Conservation (phyloP, 2,113 vertebrate species). For the Ictidomys tridecemlineatus region DNA sequence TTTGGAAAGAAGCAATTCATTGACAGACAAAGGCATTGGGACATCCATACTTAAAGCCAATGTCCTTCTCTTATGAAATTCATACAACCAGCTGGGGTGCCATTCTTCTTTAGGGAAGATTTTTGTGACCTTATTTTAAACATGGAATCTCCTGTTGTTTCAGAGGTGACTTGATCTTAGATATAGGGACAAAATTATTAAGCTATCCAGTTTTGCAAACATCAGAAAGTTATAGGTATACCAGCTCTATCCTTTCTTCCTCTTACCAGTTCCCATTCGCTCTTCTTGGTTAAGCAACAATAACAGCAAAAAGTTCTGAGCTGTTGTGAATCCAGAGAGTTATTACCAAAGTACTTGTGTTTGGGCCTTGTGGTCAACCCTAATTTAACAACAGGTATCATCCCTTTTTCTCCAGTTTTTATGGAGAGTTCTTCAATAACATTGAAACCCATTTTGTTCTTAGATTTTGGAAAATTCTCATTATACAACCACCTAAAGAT, state of each 20-base stretch:
- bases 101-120: background rate
- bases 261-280: background rate
- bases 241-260: background rate
- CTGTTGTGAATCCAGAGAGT: background rate
- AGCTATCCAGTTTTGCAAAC: background rate
- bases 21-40: background rate
- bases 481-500: slow-evolving; percentile 16
- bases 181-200: background rate
- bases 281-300: background rate
- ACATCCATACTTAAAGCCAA: slow-evolving; percentile 20
- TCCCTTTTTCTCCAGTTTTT: slow-evolving; percentile 30
- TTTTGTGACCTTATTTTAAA: slow-evolving; percentile 35
- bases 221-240: background rate
- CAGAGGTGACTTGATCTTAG: background rate
- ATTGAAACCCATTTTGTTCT: background rate
- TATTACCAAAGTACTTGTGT: background rate
- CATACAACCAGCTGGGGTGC: background rate
- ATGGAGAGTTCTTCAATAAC: background rate
- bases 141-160: slow-evolving; percentile 8
- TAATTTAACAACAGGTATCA: background rate
- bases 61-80: background rate
- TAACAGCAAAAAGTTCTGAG: slow-evolving; percentile 46
- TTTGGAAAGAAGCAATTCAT: slow-evolving; percentile 38
- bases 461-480: slow-evolving; percentile 35
- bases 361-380: background rate